Conservation (phyloP, 2,797 vertebrate genomes). For the Dendrocincla tyrannina region DNA sequence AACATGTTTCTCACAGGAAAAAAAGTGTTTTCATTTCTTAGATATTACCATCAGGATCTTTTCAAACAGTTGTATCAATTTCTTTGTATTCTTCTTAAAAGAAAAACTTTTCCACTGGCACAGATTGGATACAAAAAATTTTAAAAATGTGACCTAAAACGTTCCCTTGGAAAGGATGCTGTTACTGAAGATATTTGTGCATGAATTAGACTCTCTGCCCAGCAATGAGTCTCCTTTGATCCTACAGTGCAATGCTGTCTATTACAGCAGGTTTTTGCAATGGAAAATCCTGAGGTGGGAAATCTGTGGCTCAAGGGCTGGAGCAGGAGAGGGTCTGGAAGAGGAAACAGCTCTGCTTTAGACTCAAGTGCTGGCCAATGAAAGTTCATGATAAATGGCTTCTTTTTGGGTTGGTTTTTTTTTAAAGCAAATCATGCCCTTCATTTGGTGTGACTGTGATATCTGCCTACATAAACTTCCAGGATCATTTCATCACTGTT, state of each 20-base stretch:
- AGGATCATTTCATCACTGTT: background rate
- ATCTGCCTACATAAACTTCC: background rate
- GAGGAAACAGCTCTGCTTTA: background rate
- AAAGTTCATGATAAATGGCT: background rate
- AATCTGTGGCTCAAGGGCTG: background rate
- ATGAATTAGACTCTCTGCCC: background rate
- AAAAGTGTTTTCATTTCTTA: background rate
- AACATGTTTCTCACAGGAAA: background rate
- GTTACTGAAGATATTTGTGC: background rate
- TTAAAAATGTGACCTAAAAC: background rate
- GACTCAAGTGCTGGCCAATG: background rate
- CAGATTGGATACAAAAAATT: background rate
- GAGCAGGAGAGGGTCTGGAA: background rate
- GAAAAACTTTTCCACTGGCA: background rate
- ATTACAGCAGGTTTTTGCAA: background rate
- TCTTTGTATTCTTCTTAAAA: background rate
- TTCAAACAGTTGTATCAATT: background rate
- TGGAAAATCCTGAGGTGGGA: slow-evolving; percentile 3
- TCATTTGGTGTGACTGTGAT: background rate
- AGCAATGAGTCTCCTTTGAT: background rate
- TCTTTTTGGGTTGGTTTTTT: rapidly evolving
- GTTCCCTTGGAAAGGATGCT: slow-evolving; percentile 13
- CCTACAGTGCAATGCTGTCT: background rate
- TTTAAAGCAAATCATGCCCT: background rate
- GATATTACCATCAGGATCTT: slow-evolving; percentile 10